Evolutionary conservation across 2,113 vertebrate species (phyloP).

Genomic region (Scortum barcoo): DNA sequence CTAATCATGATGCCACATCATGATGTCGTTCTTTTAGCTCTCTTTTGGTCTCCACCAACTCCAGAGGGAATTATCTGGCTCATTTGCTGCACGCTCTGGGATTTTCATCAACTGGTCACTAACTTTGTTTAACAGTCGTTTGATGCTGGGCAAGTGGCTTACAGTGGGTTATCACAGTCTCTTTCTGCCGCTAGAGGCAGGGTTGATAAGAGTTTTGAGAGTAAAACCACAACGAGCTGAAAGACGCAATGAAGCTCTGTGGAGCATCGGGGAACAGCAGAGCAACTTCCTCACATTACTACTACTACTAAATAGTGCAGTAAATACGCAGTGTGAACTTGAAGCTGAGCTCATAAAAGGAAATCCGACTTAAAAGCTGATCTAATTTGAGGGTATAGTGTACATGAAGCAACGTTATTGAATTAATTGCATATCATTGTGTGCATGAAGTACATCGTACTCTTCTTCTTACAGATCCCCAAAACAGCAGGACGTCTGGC

Average conservation of each 20-base stretch:
- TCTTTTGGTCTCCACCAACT: not conserved
- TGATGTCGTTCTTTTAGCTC: not conserved
- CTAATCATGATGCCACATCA: too few species aligned
- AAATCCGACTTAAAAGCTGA: not conserved
- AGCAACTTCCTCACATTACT: too few species aligned
- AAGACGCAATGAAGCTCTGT: too few species aligned
- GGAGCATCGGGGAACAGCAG: too few species aligned
- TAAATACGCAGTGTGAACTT: not conserved
- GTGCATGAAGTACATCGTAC: not conserved
- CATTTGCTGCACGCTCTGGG: not conserved
- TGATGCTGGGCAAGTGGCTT: not conserved
- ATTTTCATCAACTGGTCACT: not conserved
- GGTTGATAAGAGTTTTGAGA: too few species aligned
- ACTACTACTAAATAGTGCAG: not conserved
- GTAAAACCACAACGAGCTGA: too few species aligned
- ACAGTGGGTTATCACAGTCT: not conserved
- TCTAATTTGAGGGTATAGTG: not conserved
- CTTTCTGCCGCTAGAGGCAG: too few species aligned
- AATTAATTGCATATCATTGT: not conserved
- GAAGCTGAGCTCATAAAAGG: not conserved
- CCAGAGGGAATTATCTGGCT: not conserved
- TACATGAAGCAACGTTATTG: not conserved
- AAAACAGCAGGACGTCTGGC: not conserved
- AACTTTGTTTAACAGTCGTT: not conserved
- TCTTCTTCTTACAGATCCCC: not conserved